phyloP scores from a whole-genome alignment of 2,797 vertebrate genomes.

The Ceyx erithaca region DNA sequence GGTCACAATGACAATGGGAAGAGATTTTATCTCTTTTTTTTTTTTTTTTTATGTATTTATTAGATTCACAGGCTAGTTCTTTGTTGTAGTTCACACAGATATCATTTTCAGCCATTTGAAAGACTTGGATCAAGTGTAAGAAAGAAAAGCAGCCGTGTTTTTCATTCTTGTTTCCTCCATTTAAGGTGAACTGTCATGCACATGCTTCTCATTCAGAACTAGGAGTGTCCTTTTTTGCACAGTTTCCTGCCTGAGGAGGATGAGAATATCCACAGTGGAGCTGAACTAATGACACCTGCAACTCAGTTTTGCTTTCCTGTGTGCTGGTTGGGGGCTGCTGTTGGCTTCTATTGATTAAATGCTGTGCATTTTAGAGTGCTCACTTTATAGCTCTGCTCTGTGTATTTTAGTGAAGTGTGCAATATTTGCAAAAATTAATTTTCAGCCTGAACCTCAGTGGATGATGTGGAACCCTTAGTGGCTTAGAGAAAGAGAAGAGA shows the following conservation, averaged over 20 bases:
- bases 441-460: neutral
- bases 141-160: neutral
- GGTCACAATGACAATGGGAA: neutral
- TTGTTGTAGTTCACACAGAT: neutral
- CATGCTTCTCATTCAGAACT: neutral
- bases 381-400: neutral
- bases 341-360: neutral
- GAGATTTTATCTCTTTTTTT: neutral
- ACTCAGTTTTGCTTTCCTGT: neutral
- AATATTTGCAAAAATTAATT: neutral
- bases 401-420: neutral
- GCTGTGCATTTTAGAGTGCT: neutral
- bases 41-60: neutral
- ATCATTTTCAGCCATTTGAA: neutral
- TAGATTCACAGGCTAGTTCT: neutral
- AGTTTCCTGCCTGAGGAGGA: neutral
- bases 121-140: neutral
- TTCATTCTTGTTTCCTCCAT: neutral
- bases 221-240: neutral
- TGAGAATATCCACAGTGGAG: neutral
- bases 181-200: neutral
- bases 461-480: neutral
- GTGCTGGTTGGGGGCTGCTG: rapidly evolving
- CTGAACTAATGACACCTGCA: neutral
- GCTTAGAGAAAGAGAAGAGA: neutral